Conservation (phyloP, 2,888 invertebrate species). For the Biston stratarius region DNA sequence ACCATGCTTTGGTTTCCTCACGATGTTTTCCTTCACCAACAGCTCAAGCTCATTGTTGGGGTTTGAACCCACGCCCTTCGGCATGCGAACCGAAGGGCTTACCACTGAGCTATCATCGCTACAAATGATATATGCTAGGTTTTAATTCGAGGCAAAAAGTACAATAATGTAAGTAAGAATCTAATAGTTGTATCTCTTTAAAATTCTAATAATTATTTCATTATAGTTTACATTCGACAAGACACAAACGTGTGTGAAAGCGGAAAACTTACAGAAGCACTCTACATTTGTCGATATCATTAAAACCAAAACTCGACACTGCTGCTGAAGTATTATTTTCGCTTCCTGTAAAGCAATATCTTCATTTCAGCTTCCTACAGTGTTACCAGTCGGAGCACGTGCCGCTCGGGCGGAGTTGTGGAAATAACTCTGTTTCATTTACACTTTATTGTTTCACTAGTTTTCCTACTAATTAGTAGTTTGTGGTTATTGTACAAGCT, state of each 20-base stretch:
- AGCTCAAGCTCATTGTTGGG: too few species aligned
- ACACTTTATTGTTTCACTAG: constrained; percentile 50
- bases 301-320: constrained; percentile 18
- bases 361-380: constrained; percentile 13
- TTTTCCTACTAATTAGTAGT: constrained; percentile 46
- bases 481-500: constrained; percentile 20
- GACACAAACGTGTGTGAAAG: not conserved
- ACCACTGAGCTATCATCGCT: too few species aligned
- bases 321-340: constrained; percentile 18
- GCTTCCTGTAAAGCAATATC: constrained; percentile 29
- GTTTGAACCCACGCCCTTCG: too few species aligned
- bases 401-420: constrained; percentile 39
- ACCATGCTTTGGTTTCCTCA: too few species aligned
- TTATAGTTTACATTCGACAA: not conserved
- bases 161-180: too few species aligned
- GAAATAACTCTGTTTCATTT: constrained; percentile 49
- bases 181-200: too few species aligned
- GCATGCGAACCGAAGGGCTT: too few species aligned
- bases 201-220: too few species aligned
- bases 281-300: constrained; percentile 4
- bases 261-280: not conserved
- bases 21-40: too few species aligned
- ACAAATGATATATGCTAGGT: too few species aligned
- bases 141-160: too few species aligned
- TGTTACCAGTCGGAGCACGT: constrained; percentile 50